Evolutionary conservation across 2,797 vertebrate genomes (phyloP).

Genomic region (Arvicola amphibius): DNA sequence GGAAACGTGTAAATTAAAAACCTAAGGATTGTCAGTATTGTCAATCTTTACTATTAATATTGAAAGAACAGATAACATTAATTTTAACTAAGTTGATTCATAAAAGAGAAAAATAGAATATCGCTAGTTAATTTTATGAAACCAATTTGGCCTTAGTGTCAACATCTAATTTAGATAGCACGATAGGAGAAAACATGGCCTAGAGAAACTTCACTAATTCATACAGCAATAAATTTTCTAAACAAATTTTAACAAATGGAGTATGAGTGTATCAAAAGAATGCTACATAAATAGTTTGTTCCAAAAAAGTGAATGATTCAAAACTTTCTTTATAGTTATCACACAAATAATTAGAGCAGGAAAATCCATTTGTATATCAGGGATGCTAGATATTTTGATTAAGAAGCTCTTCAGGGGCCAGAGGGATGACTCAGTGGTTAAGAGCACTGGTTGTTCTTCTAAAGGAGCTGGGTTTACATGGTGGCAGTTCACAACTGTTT

Average conservation of each 20-base stretch:
- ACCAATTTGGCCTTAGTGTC: not conserved
- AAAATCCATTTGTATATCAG: not conserved
- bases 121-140: not conserved
- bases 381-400: not conserved
- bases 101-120: not conserved
- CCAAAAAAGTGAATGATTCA: not conserved
- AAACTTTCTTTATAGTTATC: not conserved
- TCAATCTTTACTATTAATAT: slow-evolving; percentile 14
- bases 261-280: not conserved
- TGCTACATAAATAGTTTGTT: not conserved
- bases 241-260: slow-evolving; percentile 42
- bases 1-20: not conserved
- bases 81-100: not conserved
- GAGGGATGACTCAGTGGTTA: too few species aligned
- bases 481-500: too few species aligned
- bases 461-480: too few species aligned
- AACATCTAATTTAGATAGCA: not conserved
- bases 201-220: not conserved
- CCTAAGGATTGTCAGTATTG: not conserved
- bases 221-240: slow-evolving; percentile 5
- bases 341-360: not conserved
- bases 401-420: not conserved
- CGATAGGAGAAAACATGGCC: not conserved
- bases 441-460: too few species aligned
- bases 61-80: not conserved